Conservation (phyloP, 1,140 invertebrate species). For the Orchesella cincta region DNA sequence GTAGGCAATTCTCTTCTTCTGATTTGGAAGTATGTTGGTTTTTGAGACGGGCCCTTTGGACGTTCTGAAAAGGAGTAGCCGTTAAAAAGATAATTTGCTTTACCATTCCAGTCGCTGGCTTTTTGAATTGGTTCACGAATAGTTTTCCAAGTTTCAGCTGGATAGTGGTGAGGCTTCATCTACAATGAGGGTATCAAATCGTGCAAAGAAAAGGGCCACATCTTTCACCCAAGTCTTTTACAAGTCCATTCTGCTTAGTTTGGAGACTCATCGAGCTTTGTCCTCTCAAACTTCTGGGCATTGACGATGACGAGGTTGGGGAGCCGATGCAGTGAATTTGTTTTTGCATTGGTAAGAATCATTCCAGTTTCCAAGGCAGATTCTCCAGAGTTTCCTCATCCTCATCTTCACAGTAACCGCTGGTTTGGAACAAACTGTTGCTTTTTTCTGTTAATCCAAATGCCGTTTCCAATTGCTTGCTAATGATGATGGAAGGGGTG, state of each 20-base stretch:
- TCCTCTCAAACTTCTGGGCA: conserved; percentile 40
- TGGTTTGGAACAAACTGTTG: too few species aligned
- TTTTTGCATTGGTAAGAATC: too few species aligned
- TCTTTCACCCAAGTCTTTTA: background rate
- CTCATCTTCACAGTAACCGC: too few species aligned
- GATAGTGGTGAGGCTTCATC: conserved; percentile 41
- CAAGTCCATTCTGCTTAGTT: too few species aligned
- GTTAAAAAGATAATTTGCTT: conserved; percentile 37
- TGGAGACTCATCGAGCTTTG: background rate
- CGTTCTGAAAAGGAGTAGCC: conserved; percentile 26
- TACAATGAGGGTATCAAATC: conserved; percentile 37
- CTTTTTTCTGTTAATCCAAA: too few species aligned
- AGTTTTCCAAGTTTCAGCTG: conserved; percentile 34
- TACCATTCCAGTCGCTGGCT: background rate
- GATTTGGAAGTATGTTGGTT: background rate
- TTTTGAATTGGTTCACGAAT: conserved; percentile 28
- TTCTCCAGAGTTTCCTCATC: too few species aligned
- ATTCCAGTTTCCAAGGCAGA: too few species aligned
- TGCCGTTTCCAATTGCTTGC: too few species aligned
- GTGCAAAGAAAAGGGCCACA: background rate
- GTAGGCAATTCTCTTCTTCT: background rate
- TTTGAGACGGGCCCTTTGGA: too few species aligned
- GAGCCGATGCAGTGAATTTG: too few species aligned
- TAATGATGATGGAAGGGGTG: too few species aligned
- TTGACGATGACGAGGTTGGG: conserved; percentile 35